Evolutionary conservation across 2,888 invertebrate species (phyloP).

Genomic region (Apotomis capreana): DNA sequence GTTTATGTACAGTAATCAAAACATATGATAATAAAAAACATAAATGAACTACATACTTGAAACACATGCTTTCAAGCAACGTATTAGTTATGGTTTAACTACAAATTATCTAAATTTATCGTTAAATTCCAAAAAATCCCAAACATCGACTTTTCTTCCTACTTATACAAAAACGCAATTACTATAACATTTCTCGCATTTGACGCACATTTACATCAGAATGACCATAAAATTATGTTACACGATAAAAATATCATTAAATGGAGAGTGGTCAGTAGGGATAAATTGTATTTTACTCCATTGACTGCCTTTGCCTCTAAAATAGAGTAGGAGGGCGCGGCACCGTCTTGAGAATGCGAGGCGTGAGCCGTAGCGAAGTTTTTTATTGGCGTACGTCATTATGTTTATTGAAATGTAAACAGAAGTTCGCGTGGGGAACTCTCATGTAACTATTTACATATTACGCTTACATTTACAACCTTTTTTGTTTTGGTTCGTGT

Average conservation of each 20-base stretch:
- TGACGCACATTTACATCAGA: constrained; percentile 20
- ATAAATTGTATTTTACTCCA: constrained; percentile 12
- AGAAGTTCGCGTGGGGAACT: background rate
- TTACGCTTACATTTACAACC: background rate
- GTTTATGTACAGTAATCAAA: no score
- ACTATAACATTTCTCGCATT: constrained; percentile 15
- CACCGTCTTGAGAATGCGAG: background rate
- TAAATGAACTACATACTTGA: no score
- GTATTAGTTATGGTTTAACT: no score
- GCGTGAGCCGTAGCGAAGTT: background rate
- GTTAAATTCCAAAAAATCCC: background rate
- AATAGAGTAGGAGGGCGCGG: constrained; percentile 10
- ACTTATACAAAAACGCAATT: background rate
- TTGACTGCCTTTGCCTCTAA: constrained; percentile 10
- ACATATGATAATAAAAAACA: no score
- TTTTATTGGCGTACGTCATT: background rate
- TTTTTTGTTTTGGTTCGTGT: no score
- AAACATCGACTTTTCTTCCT: background rate
- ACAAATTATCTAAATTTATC: background rate
- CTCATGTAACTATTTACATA: background rate
- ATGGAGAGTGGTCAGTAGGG: constrained; percentile 22
- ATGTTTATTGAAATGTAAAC: background rate
- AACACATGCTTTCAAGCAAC: no score
- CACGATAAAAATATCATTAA: constrained; percentile 33
- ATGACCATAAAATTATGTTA: constrained; percentile 28